Evolutionary conservation across 2,888 invertebrate species (phyloP).

Genomic region (Pollenia angustigena): DNA sequence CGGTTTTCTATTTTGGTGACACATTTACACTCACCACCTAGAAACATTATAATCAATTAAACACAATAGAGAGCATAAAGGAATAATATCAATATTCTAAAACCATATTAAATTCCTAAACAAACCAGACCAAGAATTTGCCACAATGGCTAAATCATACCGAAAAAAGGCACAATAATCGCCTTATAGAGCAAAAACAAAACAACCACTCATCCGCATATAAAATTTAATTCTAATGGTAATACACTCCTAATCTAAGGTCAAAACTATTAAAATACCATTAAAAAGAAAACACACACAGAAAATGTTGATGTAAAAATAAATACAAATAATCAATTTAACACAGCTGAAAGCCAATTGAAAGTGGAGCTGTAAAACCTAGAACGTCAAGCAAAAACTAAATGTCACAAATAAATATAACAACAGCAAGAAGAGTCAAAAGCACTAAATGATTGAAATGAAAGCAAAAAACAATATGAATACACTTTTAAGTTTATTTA

Average conservation of each 20-base stretch:
- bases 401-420: slow-evolving; percentile 33
- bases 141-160: neutral
- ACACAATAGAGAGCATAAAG: neutral
- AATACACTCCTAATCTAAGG: slow-evolving; percentile 66
- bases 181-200: neutral
- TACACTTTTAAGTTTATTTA: neutral
- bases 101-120: slow-evolving; percentile 49
- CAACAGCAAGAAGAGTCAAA: slow-evolving; percentile 24
- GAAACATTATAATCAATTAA: slow-evolving; percentile 1
- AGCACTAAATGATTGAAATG: slow-evolving; percentile 13
- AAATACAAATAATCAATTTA: slow-evolving; percentile 63
- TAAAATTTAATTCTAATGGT: slow-evolving; percentile 66
- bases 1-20: neutral
- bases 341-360: slow-evolving; percentile 43
- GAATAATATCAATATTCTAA: slow-evolving; percentile 10
- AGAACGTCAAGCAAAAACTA: neutral
- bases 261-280: slow-evolving; percentile 69
- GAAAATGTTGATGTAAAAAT: slow-evolving; percentile 57
- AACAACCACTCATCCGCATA: slow-evolving; percentile 35
- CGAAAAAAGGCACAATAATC: slow-evolving; percentile 26
- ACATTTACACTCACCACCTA: too few relatives aligned
- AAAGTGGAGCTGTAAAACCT: neutral
- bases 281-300: slow-evolving; percentile 32
- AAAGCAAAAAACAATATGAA: slow-evolving; percentile 32
- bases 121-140: slow-evolving; percentile 18